phyloP scores from a whole-genome alignment of 2,113 vertebrate species.

The Furnarius figulus region DNA sequence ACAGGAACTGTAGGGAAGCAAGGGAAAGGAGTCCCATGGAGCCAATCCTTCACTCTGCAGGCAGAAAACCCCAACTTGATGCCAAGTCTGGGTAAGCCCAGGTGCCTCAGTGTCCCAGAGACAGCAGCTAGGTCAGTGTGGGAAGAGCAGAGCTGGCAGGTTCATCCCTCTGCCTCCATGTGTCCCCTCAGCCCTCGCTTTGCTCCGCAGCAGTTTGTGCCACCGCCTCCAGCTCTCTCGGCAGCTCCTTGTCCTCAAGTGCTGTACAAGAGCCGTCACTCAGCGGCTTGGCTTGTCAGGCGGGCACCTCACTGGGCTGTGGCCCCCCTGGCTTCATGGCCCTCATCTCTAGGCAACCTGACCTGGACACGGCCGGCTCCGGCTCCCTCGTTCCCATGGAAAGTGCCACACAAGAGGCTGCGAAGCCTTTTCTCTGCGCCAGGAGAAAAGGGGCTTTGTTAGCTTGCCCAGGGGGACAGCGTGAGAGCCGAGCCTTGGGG shows the following conservation, averaged over 20 bases:
- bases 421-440: conserved; percentile 85
- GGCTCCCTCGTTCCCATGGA: conserved; percentile 88
- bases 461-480: conserved; percentile 89
- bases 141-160: accelerated
- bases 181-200: not conserved
- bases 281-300: conserved; percentile 55
- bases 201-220: not conserved
- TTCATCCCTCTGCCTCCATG: not conserved
- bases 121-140: accelerated
- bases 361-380: conserved; percentile 79
- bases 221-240: conserved; percentile 23
- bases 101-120: not conserved
- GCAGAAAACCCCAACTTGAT: accelerated
- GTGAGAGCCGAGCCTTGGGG: conserved; percentile 80
- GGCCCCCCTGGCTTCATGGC: conserved; percentile 56
- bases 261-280: conserved; percentile 68
- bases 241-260: conserved; percentile 61
- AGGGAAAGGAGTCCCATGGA: not conserved
- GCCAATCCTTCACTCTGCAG: not conserved
- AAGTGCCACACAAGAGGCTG: conserved; percentile 83
- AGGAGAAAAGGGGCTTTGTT: conserved; percentile 97
- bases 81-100: not conserved
- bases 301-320: conserved; percentile 31
- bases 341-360: conserved; percentile 85
- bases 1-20: not conserved